phyloP scores from a whole-genome alignment of 2,797 vertebrate species.

The Yasuhikotakia modesta region DNA sequence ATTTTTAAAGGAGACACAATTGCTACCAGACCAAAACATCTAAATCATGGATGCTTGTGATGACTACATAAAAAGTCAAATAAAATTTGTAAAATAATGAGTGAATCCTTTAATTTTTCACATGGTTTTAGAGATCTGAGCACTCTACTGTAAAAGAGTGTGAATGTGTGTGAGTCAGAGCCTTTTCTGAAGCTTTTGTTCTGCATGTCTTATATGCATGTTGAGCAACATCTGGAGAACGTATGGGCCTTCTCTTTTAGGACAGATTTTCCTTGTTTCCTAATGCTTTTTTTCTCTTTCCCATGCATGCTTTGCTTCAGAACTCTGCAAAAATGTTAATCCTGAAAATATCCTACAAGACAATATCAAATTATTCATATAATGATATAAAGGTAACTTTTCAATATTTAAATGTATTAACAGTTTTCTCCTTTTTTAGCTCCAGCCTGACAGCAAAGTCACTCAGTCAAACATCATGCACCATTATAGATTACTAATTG shows the following conservation, averaged over 20 bases:
- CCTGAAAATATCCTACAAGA: not conserved
- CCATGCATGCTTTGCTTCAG: constrained; percentile 34
- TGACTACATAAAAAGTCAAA: not conserved
- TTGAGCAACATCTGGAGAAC: constrained; percentile 69
- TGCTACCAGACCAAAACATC: constrained; percentile 7
- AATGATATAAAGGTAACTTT: not conserved
- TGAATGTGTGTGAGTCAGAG: constrained; percentile 25
- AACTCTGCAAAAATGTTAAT: constrained; percentile 2
- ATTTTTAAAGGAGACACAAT: constrained; percentile 12
- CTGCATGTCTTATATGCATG: constrained; percentile 6
- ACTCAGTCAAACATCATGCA: not conserved
- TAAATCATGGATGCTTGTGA: not conserved
- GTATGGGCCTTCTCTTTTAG: constrained; percentile 57
- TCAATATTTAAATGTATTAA: not conserved
- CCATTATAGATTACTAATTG: not conserved
- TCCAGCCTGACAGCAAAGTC: not conserved
- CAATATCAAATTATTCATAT: not conserved
- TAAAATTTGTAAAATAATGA: constrained; percentile 2
- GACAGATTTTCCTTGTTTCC: constrained; percentile 24
- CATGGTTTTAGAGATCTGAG: not conserved
- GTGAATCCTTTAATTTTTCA: not conserved
- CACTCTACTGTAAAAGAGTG: constrained; percentile 26
- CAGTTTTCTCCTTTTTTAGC: not conserved
- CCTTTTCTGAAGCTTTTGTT: constrained; percentile 46
- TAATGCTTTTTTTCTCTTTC: constrained; percentile 36